A percentile compares a stretch with the other conserved stretches of the same genome.
Conservation (phyloP, 2,797 vertebrate species). For the Myripristis jacobus region DNA sequence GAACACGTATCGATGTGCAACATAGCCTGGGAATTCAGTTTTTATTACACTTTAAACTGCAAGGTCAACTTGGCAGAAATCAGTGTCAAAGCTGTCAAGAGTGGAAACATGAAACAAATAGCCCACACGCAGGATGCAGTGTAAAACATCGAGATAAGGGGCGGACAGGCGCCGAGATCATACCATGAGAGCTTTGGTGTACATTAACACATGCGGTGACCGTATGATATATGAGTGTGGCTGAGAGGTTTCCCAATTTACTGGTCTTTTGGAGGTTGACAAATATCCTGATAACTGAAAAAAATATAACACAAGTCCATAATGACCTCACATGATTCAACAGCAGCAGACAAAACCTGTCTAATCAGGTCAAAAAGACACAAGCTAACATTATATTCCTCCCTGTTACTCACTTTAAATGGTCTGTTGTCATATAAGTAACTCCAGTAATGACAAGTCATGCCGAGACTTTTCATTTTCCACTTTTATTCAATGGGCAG, state of each 20-base stretch:
- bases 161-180: conserved; percentile 20
- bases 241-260: not conserved
- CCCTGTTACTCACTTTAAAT: conserved; percentile 15
- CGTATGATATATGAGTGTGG: conserved; percentile 20
- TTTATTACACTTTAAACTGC: conserved; percentile 80
- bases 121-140: conserved; percentile 51
- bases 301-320: conserved; percentile 26
- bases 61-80: conserved; percentile 77
- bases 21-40: conserved; percentile 71
- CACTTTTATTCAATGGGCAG: conserved; percentile 21
- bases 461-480: conserved; percentile 19
- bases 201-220: conserved; percentile 50
- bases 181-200: conserved; percentile 38
- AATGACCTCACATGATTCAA: conserved; percentile 13
- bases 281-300: conserved; percentile 6
- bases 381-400: not conserved
- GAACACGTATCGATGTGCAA: conserved; percentile 73
- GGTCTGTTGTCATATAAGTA: conserved; percentile 26
- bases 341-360: conserved; percentile 18
- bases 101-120: conserved; percentile 73
- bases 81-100: conserved; percentile 77
- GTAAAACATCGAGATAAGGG: conserved; percentile 68
- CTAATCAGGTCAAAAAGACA: conserved; percentile 6
- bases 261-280: conserved; percentile 18
- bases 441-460: conserved; percentile 23